Percentiles rank a stretch among this genome's conserved stretches.
These are phyloP conservation scores for Parazoanthus darwini DNA, from an alignment of 92 coral and sea anemone species.

Conservation along the genomic window DNA sequence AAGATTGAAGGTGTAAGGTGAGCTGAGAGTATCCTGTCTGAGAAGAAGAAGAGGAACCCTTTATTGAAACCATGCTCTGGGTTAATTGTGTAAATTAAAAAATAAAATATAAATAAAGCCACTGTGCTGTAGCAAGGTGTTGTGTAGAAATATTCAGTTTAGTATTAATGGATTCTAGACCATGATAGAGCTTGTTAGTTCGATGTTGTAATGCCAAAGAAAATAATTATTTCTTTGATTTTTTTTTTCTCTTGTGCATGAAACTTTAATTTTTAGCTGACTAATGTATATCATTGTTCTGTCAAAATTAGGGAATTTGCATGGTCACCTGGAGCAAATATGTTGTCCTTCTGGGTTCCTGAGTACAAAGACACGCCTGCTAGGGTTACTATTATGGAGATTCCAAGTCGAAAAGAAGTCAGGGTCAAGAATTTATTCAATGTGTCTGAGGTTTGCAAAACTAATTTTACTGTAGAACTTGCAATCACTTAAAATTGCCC, in stretches of 20 bases:
- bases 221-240: no score
- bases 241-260: no score
- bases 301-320: conserved; percentile 79
- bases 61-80: no score
- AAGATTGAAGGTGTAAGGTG: conserved; percentile 93
- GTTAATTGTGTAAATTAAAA: no score
- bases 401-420: conserved; percentile 86
- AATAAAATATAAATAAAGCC: no score
- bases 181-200: no score
- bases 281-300: background rate
- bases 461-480: background rate
- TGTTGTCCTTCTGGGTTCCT: conserved; percentile 98
- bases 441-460: conserved; percentile 80
- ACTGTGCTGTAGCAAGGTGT: no score
- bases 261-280: background rate
- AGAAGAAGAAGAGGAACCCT: no score
- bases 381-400: conserved; percentile 93
- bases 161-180: no score
- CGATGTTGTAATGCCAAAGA: no score
- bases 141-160: no score
- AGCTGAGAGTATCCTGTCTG: conserved; percentile 13
- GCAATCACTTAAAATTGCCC: no score
- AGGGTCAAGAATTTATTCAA: conserved; percentile 95
- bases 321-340: conserved; percentile 91
- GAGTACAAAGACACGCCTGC: conserved; percentile 96